phyloP scores from a whole-genome alignment of 2,113 vertebrate genomes.

The Cyprinodon tularosa region DNA sequence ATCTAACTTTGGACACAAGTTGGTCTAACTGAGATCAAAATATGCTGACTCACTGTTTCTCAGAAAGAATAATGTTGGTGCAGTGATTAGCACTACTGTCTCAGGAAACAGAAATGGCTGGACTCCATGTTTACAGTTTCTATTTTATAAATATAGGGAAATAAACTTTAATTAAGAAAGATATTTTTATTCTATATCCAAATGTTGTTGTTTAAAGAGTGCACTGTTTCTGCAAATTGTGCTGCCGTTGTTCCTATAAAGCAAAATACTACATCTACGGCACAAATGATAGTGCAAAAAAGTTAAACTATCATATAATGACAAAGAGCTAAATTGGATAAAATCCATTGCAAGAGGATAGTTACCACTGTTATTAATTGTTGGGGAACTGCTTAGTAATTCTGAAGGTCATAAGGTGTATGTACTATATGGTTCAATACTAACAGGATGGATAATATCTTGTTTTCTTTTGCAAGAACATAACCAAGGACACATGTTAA shows the following conservation, averaged over 20 bases:
- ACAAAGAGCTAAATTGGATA: constrained; percentile 13
- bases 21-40: constrained; percentile 2
- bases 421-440: constrained; percentile 30
- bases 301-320: not conserved
- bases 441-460: constrained; percentile 27
- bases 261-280: not conserved
- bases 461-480: constrained; percentile 42
- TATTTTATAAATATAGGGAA: not conserved
- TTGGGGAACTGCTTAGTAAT: not conserved
- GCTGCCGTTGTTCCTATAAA: too few species aligned
- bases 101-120: not conserved
- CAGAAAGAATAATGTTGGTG: not conserved
- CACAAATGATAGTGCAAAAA: not conserved
- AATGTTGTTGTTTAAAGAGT: not conserved
- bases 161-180: not conserved
- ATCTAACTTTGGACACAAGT: not conserved
- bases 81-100: not conserved
- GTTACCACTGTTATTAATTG: not conserved
- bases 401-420: constrained; percentile 31
- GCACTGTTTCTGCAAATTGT: not conserved
- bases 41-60: not conserved
- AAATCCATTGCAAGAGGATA: constrained; percentile 8
- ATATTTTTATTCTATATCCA: not conserved
- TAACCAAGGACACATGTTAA: constrained; percentile 43
- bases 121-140: not conserved